phyloP scores from a whole-genome alignment of 2,113 vertebrate genomes.

The Daboia siamensis region DNA sequence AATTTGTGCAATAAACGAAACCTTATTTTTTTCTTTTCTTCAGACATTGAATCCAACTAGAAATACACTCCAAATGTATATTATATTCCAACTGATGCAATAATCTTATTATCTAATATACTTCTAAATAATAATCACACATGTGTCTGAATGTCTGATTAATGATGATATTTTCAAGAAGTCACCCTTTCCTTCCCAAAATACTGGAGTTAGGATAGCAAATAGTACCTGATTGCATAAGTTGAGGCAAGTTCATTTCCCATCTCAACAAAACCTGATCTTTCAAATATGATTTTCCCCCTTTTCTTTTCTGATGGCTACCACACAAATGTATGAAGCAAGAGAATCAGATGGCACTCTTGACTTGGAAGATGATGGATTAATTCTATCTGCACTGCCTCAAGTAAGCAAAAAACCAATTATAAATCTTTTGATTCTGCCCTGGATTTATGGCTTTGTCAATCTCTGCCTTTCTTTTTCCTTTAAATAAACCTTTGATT shows the following conservation, averaged over 20 bases:
- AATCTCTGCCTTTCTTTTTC: neutral
- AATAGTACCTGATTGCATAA: neutral
- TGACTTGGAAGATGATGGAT: neutral
- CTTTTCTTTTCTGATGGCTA: neutral
- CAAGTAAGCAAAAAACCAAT: neutral
- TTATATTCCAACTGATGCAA: neutral
- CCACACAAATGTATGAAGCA: neutral
- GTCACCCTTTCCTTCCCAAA: neutral
- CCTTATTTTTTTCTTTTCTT: neutral
- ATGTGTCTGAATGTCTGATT: neutral
- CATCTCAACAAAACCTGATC: neutral
- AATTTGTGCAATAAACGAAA: neutral
- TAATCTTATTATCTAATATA: neutral
- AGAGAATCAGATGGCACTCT: neutral
- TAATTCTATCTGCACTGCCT: neutral
- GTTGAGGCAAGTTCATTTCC: neutral
- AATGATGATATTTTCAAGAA: neutral
- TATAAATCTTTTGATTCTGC: neutral
- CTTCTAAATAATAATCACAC: neutral
- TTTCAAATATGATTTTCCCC: neutral
- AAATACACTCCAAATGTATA: neutral
- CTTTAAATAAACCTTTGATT: neutral
- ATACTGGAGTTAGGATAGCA: neutral
- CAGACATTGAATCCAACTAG: neutral
- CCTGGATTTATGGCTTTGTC: neutral